phyloP scores from a whole-genome alignment of 2,797 vertebrate species.

The Tolypeutes matacus region DNA sequence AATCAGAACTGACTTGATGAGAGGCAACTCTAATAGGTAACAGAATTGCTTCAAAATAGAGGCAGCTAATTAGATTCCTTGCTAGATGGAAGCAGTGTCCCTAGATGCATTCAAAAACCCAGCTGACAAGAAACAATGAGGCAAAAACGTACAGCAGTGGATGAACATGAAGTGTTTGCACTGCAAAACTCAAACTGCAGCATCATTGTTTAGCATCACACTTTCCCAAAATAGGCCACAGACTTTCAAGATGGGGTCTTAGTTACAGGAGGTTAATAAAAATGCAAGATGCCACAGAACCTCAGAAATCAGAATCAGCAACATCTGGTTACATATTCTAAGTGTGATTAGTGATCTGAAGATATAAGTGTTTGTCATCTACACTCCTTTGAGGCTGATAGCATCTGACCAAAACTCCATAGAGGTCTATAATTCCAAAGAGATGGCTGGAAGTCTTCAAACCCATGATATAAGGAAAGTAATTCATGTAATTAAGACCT shows the following conservation, averaged over 20 bases:
- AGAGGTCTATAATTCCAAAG: conserved; percentile 23
- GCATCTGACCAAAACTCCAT: neutral
- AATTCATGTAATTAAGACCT: neutral
- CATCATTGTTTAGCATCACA: conserved; percentile 68
- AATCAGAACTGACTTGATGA: conserved; percentile 47
- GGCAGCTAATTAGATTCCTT: conserved; percentile 71
- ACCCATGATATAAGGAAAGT: neutral
- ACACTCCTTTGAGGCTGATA: neutral
- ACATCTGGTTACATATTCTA: conserved; percentile 63
- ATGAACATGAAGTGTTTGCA: conserved; percentile 57
- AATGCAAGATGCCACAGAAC: conserved; percentile 64
- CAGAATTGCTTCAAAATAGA: conserved; percentile 72
- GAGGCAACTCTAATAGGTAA: conserved; percentile 73
- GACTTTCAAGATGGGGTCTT: conserved; percentile 57
- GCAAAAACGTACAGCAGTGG: conserved; percentile 66
- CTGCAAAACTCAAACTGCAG: conserved; percentile 48
- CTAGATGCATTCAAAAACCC: conserved; percentile 66
- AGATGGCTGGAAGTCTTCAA: conserved; percentile 6
- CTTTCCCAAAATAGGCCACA: conserved; percentile 67
- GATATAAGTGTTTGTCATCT: conserved; percentile 2
- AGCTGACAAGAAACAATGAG: conserved; percentile 79
- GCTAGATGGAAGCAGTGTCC: conserved; percentile 63
- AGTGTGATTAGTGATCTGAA: conserved; percentile 56
- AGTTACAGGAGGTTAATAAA: conserved; percentile 74
- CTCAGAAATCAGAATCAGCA: conserved; percentile 54